Conservation (phyloP, 2,113 vertebrate genomes). For the Pseudopipra pipra region DNA sequence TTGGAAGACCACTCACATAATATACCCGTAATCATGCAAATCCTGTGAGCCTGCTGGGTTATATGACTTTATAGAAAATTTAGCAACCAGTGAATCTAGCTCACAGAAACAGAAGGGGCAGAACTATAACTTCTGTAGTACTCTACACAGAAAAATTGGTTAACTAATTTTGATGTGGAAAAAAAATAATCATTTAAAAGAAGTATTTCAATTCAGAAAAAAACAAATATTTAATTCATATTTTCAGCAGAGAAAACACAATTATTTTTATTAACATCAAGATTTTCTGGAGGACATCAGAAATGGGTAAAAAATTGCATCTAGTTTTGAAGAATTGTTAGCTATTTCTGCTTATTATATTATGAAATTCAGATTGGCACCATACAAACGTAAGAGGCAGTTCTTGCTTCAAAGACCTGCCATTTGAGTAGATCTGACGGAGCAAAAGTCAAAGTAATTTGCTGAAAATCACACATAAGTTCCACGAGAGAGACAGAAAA, state of each 20-base stretch:
- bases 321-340: background rate
- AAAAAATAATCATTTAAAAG: background rate
- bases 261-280: background rate
- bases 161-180: background rate
- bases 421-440: background rate
- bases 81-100: background rate
- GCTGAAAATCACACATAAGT: constrained; percentile 4
- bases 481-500: background rate
- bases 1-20: background rate
- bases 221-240: background rate
- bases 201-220: background rate
- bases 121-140: background rate
- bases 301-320: background rate
- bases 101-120: background rate
- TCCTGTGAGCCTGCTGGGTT: background rate
- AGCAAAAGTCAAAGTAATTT: background rate
- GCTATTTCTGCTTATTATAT: background rate
- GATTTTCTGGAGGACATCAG: background rate
- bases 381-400: background rate
- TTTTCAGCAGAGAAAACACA: background rate
- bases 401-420: background rate
- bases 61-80: background rate
- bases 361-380: background rate
- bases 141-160: background rate
- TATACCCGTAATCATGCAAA: background rate